Evolutionary conservation across 2,888 invertebrate species (phyloP).

Genomic region (Tinea trinotella): DNA sequence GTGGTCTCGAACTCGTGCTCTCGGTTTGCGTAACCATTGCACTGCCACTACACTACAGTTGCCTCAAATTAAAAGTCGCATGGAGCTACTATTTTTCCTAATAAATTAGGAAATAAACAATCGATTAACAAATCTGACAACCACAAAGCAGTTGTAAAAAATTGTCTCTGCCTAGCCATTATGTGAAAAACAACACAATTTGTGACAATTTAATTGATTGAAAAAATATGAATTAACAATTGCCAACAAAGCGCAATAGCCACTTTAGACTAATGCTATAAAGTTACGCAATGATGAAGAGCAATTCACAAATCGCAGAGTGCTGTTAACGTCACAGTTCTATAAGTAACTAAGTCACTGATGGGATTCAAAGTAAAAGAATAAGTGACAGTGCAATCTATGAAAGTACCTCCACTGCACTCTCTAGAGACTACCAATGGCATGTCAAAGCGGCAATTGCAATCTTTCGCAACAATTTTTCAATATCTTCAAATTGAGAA

Average conservation of each 20-base stretch:
- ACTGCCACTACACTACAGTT: too few relatives aligned
- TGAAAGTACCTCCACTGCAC: constrained; percentile 24
- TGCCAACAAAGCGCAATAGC: neutral
- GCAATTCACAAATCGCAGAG: constrained; percentile 1
- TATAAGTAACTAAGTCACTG: neutral
- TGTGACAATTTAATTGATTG: too few relatives aligned
- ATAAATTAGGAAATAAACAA: too few relatives aligned
- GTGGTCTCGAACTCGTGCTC: too few relatives aligned
- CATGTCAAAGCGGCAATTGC: constrained; percentile 36
- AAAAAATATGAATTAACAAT: too few relatives aligned
- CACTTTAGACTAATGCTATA: neutral
- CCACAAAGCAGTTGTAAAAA: too few relatives aligned
- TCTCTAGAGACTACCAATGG: constrained; percentile 24
- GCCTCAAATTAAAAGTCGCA: too few relatives aligned
- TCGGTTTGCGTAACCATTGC: too few relatives aligned
- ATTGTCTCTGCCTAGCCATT: neutral
- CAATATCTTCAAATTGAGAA: constrained; percentile 36
- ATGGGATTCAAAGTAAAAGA: constrained; percentile 25
- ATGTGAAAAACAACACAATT: neutral
- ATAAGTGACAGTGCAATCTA: constrained; percentile 35
- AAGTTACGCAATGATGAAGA: constrained; percentile 1
- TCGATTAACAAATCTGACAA: too few relatives aligned
- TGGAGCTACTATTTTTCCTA: too few relatives aligned
- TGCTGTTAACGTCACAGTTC: neutral
- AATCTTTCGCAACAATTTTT: constrained; percentile 36